These are phyloP conservation scores for Geotrupes spiniger DNA, from an alignment of 2,888 invertebrate genomes.

Conservation along the genomic window DNA sequence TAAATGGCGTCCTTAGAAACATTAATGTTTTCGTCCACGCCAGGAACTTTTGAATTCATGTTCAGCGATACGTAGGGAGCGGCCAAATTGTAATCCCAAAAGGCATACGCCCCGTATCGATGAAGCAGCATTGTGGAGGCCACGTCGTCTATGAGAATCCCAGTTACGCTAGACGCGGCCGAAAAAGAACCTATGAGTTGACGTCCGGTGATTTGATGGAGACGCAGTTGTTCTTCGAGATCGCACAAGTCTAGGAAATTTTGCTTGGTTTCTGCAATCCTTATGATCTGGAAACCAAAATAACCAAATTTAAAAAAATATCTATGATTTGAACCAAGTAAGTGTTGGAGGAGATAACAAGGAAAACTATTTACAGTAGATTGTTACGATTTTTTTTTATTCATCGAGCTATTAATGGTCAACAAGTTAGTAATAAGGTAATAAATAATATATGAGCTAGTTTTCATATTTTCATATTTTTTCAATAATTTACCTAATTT, in stretches of 20 bases:
- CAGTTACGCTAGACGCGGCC: constrained; percentile 86
- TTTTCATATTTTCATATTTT: too few species aligned
- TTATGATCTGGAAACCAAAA: constrained; percentile 62
- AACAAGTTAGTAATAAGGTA: too few species aligned
- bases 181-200: constrained; percentile 82
- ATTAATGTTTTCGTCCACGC: constrained; percentile 64
- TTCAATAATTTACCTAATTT: too few species aligned
- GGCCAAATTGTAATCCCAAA: constrained; percentile 89
- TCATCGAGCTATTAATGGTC: too few species aligned
- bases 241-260: constrained; percentile 77
- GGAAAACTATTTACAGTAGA: too few species aligned
- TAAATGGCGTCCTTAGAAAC: constrained; percentile 86
- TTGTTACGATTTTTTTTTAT: too few species aligned
- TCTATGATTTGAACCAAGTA: too few species aligned
- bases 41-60: constrained; percentile 77
- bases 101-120: constrained; percentile 76
- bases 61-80: constrained; percentile 76
- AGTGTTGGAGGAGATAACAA: too few species aligned
- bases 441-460: too few species aligned
- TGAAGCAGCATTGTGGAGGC: constrained; percentile 78
- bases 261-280: constrained; percentile 74
- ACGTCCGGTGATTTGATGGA: constrained; percentile 60
- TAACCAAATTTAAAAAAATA: too few species aligned
- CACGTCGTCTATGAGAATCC: constrained; percentile 80
- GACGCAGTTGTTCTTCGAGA: constrained; percentile 67